Evolutionary conservation across 2,888 invertebrate species (phyloP).

Genomic region (Esperia sulphurella): DNA sequence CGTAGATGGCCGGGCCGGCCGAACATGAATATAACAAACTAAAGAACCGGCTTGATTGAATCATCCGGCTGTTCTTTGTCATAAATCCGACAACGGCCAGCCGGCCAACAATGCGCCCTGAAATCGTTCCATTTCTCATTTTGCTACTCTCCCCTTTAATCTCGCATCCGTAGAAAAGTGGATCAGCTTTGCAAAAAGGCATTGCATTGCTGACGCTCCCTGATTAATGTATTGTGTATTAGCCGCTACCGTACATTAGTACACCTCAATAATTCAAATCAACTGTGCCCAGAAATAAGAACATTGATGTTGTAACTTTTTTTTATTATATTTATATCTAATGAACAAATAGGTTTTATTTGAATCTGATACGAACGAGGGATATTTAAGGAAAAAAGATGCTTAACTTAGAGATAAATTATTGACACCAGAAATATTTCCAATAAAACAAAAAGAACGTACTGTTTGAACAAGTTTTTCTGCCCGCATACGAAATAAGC

Average conservation of each 20-base stretch:
- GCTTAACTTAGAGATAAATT: constrained; percentile 1
- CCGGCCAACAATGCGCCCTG: constrained; percentile 75
- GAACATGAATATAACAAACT: constrained; percentile 77
- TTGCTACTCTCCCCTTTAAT: constrained; percentile 78
- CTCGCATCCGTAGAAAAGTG: constrained; percentile 78
- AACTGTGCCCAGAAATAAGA: not conserved
- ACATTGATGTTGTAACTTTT: too few species aligned
- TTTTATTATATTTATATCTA: too few species aligned
- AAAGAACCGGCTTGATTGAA: constrained; percentile 77
- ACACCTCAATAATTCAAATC: not conserved
- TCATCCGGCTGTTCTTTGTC: constrained; percentile 78
- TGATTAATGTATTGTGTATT: constrained; percentile 68
- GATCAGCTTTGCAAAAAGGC: constrained; percentile 75
- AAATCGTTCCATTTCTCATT: constrained; percentile 79
- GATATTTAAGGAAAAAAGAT: constrained; percentile 2
- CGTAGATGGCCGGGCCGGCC: constrained; percentile 59
- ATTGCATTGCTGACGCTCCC: constrained; percentile 67
- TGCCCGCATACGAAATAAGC: constrained; percentile 28
- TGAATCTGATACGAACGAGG: not conserved
- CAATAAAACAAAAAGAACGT: constrained; percentile 23
- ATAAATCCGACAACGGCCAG: constrained; percentile 77
- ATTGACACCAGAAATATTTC: constrained; percentile 22
- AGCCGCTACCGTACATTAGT: constrained; percentile 2
- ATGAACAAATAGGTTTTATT: not conserved
- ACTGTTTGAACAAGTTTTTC: constrained; percentile 27